Evolutionary conservation across 2,797 vertebrate genomes (phyloP).

Genomic region (Macropodus opercularis): DNA sequence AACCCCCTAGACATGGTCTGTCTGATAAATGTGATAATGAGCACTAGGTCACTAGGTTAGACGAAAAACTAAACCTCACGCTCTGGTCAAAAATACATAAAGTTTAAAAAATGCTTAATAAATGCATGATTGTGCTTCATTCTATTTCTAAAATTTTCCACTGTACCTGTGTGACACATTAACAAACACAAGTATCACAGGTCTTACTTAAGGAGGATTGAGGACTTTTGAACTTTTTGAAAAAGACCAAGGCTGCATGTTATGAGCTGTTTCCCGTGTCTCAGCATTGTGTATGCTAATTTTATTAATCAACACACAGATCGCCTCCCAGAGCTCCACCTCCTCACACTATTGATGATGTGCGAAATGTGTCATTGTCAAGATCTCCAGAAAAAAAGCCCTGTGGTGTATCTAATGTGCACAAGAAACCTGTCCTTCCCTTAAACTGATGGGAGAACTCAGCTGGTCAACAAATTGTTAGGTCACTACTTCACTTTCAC

Average conservation of each 20-base stretch:
- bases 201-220: constrained; percentile 15
- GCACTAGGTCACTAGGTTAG: no score
- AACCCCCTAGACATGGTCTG: no score
- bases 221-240: constrained; percentile 43
- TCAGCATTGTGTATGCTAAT: constrained; percentile 72
- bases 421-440: constrained; percentile 31
- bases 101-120: no score
- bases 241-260: constrained; percentile 56
- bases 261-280: constrained; percentile 53
- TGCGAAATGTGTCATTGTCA: constrained; percentile 47
- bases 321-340: constrained; percentile 51
- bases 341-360: constrained; percentile 54
- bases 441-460: constrained; percentile 13
- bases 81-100: no score
- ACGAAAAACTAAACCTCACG: no score
- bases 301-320: constrained; percentile 69
- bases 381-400: constrained; percentile 10
- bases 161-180: background rate
- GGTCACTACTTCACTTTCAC: constrained; percentile 20
- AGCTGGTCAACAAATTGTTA: constrained; percentile 21
- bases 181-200: background rate
- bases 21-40: no score
- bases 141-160: no score
- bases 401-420: constrained; percentile 27
- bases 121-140: no score